Base-by-base conservation (phyloP, 2,888 invertebrate genomes). In the Ceratothoa steindachneri region DNA sequence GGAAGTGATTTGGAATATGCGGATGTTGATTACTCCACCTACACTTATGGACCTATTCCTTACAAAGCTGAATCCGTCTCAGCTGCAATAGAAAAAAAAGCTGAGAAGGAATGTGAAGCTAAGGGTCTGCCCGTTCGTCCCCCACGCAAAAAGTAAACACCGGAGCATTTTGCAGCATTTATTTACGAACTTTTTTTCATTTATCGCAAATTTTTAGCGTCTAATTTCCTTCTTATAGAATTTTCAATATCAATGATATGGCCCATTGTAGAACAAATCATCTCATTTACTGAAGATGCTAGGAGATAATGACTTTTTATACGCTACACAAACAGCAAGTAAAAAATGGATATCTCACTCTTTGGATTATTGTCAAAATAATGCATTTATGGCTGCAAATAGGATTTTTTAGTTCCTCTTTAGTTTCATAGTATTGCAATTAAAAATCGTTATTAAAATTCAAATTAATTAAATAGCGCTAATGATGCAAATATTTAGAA, bases 11-110 rank as follows among this genome's bases (percentile, higher is more conserved):
- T 79, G 64, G 75, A 74, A 65, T 75, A 75, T 64, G 79, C 79
- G 15, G 79, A 79, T 65, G 79, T 79, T 5, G 79, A 79, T 69
- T 75, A 73, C 72, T 27, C 70, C 55, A 73, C 75, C 31, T 79
- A 79, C 51, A 73, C 71, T 64, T 79, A 79, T 72, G 79, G 79
- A 24, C 79, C 79, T 72, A 75, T 75, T 52, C 75, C 73, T 19
- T 79, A 79, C 73, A 79, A 75, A 52, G 71, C 75, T 5, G 76
- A 75, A 27, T 79, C 75, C 70, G 71, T 79, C 60, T 28, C 69
- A 41, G 71, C 75, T 29, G 75, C 79, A 31, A 30, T 72, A 68
- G 74, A 75, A 66, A 75, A 76, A 72, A 79, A 79, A 30, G 79
- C 79, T 1, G 75, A 75, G 64, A 71, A 74, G 22, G 79, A 79